A percentile compares a stretch with the other conserved stretches of the same genome.
Conservation (phyloP, 2,888 invertebrate genomes). For the Thalpophila matura region DNA sequence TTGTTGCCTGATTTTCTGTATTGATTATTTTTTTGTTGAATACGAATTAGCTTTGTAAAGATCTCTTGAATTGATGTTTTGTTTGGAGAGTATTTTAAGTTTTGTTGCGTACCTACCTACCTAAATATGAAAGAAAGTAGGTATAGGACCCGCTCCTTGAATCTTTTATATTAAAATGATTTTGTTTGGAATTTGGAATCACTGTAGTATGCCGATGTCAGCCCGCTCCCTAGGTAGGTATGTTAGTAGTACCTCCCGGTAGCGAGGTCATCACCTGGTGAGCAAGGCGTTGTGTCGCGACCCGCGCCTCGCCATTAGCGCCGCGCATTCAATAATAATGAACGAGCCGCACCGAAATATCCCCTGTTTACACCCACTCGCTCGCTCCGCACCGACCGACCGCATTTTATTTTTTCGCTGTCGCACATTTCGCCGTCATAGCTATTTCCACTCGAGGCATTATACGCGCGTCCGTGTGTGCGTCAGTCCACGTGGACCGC, state of each 20-base stretch:
- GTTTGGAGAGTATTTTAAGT: conserved; percentile 19
- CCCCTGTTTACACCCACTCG: conserved; percentile 91
- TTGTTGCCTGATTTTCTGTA: conserved; percentile 57
- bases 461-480: conserved; percentile 87
- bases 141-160: background rate
- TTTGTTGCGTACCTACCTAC: conserved; percentile 10
- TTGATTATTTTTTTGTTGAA: conserved; percentile 59
- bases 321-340: conserved; percentile 90
- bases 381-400: conserved; percentile 88
- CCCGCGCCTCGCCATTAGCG: conserved; percentile 83
- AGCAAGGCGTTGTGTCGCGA: conserved; percentile 40
- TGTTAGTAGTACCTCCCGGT: conserved; percentile 25
- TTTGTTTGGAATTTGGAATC: background rate
- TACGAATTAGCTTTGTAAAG: conserved; percentile 58
- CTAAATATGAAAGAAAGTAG: background rate
- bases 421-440: conserved; percentile 91
- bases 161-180: background rate
- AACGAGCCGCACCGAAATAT: conserved; percentile 90
- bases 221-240: conserved; percentile 3
- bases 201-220: background rate
- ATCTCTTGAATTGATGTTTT: conserved; percentile 52
- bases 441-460: conserved; percentile 91
- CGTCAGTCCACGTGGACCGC: conserved; percentile 89
- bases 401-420: conserved; percentile 91
- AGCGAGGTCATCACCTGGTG: conserved; percentile 52